Evolutionary conservation across 2,113 vertebrate species (phyloP).

Genomic region (Nyctibius bracteatus): DNA sequence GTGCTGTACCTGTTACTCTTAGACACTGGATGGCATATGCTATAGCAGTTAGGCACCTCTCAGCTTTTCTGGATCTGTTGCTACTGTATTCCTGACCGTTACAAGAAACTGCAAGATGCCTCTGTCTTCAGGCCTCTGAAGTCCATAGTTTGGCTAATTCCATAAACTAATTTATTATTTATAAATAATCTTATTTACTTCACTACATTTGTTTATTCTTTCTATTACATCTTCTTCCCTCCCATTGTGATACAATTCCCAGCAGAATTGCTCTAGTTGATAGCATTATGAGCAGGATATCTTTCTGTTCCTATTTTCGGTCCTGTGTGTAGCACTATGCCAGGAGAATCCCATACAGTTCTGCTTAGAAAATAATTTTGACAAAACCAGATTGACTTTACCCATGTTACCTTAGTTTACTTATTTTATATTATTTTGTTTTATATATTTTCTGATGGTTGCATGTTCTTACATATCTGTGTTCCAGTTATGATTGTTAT

Average conservation of each 20-base stretch:
- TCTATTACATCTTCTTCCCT: neutral
- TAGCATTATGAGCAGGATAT: neutral
- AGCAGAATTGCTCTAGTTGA: neutral
- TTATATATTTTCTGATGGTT: neutral
- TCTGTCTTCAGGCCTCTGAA: neutral
- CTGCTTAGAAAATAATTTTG: neutral
- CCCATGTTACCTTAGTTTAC: neutral
- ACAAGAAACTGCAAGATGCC: neutral
- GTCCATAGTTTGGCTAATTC: neutral
- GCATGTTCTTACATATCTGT: neutral
- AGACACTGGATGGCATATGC: neutral
- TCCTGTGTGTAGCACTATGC: neutral
- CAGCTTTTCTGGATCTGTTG: neutral
- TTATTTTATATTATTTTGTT: neutral
- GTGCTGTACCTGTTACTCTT: neutral
- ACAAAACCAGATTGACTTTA: neutral
- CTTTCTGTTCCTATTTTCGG: neutral
- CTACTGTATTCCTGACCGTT: neutral
- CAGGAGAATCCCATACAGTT: neutral
- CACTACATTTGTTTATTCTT: neutral
- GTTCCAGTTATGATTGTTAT: neutral
- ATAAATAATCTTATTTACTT: neutral
- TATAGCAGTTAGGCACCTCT: neutral
- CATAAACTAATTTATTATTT: neutral
- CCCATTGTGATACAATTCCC: neutral